Evolutionary conservation across 2,113 vertebrate genomes (phyloP).

Genomic region (Tricholaema leucomelas): DNA sequence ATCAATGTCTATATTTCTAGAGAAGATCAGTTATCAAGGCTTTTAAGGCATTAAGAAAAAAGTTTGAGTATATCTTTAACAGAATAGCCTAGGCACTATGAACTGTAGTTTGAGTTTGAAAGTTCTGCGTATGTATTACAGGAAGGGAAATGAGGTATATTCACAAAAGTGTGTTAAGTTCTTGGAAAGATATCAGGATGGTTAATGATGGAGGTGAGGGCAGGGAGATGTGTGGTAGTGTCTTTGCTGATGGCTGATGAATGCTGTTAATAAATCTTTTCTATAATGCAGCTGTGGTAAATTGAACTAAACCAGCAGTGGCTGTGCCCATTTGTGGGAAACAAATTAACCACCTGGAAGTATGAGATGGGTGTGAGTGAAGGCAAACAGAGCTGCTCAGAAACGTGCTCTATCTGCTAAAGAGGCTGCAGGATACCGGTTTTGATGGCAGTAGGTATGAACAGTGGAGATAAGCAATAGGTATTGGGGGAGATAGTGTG

Average conservation of each 20-base stretch:
- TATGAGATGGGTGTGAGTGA: background rate
- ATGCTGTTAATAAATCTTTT: background rate
- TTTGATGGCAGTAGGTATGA: background rate
- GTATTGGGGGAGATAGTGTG: background rate
- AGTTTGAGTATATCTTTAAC: background rate
- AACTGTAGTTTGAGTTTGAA: background rate
- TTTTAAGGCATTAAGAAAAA: background rate
- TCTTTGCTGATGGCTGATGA: background rate
- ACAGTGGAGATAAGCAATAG: rapidly evolving
- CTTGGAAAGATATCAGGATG: background rate
- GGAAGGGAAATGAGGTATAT: background rate
- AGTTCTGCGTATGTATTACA: rapidly evolving
- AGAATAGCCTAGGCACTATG: background rate
- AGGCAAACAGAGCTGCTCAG: background rate
- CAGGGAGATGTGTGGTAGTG: background rate
- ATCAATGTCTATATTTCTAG: background rate
- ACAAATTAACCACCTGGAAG: background rate
- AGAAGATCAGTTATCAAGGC: background rate
- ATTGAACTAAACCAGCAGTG: background rate
- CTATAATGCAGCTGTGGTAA: background rate
- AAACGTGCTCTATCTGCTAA: background rate
- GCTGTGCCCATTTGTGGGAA: background rate
- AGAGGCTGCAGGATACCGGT: background rate
- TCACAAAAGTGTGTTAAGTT: background rate
- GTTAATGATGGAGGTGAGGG: background rate